These are phyloP conservation scores for Stictocephala bisonia DNA, from an alignment of 2,888 invertebrate species.

Conservation along the genomic window DNA sequence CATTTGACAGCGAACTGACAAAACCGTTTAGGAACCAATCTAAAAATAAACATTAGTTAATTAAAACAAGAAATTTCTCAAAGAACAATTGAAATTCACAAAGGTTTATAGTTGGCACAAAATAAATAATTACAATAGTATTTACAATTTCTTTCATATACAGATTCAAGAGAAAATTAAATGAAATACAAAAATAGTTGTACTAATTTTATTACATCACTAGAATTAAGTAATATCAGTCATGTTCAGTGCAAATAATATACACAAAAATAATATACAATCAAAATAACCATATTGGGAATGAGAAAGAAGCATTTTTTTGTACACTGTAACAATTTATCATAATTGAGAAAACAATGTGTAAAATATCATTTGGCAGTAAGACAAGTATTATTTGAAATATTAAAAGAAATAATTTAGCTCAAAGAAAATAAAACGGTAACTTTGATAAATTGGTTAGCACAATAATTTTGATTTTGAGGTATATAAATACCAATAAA, in stretches of 20 bases:
- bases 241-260: neutral
- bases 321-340: too few species aligned
- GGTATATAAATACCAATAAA: too few species aligned
- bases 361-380: too few species aligned
- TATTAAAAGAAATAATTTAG: too few species aligned
- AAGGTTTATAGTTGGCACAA: neutral
- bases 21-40: neutral
- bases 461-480: too few species aligned
- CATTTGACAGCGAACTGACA: neutral
- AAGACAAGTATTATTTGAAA: too few species aligned
- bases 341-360: too few species aligned
- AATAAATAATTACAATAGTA: neutral
- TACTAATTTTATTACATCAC: neutral
- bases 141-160: neutral
- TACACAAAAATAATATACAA: neutral
- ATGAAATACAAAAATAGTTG: neutral
- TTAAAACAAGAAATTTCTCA: neutral
- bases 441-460: too few species aligned
- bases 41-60: neutral
- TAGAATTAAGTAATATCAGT: slow-evolving; percentile 10
- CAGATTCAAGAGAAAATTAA: neutral
- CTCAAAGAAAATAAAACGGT: too few species aligned
- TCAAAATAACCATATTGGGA: neutral
- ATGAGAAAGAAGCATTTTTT: too few species aligned
- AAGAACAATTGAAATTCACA: neutral